Percentiles rank a stretch among this genome's conserved stretches.
These are phyloP conservation scores for Desmodus rotundus DNA, from an alignment of 2,113 vertebrate species.

Conservation along the genomic window DNA sequence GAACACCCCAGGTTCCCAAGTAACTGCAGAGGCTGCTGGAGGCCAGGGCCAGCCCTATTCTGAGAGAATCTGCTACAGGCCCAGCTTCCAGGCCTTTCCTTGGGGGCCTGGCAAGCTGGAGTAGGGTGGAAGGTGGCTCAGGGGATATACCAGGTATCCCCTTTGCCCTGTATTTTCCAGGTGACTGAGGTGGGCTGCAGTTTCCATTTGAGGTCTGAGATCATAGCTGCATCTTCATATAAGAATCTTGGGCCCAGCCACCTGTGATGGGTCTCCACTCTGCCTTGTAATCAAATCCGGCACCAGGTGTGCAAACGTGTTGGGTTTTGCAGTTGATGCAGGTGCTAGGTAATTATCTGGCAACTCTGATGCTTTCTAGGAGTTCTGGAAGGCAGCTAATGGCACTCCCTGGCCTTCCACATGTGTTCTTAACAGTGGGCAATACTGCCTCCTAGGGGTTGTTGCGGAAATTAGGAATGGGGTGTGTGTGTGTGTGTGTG, in stretches of 20 bases:
- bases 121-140: no score
- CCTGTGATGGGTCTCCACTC: accelerated
- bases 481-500: background rate
- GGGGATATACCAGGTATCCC: background rate
- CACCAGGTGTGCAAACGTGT: background rate
- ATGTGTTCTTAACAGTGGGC: background rate
- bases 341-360: background rate
- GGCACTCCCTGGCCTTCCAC: no score
- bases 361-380: background rate
- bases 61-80: background rate
- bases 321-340: background rate
- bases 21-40: background rate
- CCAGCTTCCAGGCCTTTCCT: background rate
- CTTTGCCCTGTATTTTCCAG: background rate
- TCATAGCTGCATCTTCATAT: background rate
- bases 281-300: background rate
- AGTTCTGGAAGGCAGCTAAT: background rate
- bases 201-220: background rate
- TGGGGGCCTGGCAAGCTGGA: background rate
- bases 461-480: background rate
- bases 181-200: background rate
- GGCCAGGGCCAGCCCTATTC: background rate
- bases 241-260: background rate
- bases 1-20: background rate
- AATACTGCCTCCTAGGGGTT: background rate